Evolutionary conservation across 2,113 vertebrate species (phyloP).

Genomic region (Gulo gulo): DNA sequence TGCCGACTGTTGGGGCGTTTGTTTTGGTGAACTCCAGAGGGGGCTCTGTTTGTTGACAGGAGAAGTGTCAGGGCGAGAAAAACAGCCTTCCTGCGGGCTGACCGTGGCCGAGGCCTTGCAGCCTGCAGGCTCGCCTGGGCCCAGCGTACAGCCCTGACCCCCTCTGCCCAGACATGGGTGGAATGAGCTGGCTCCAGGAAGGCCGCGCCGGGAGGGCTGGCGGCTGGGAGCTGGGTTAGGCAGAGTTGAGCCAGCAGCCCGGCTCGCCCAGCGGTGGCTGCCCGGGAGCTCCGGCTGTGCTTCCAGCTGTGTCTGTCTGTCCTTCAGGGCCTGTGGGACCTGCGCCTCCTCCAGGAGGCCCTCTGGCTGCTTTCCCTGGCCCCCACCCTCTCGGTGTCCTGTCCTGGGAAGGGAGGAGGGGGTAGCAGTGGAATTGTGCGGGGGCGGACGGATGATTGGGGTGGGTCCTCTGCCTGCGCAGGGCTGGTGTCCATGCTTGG

Average conservation of each 20-base stretch:
- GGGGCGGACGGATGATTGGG: not conserved
- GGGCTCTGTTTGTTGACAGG: slow-evolving; percentile 10
- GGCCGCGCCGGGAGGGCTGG: fast-evolving
- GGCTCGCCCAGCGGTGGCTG: not conserved
- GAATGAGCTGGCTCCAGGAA: not conserved
- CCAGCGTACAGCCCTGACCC: not conserved
- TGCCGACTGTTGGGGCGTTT: not conserved
- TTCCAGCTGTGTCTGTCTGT: slow-evolving; percentile 38
- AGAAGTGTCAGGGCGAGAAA: not conserved
- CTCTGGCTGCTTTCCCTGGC: not conserved
- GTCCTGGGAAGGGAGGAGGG: not conserved
- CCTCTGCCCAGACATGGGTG: not conserved
- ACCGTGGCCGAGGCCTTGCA: not conserved
- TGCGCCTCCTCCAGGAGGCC: not conserved
- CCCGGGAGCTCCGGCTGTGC: not conserved
- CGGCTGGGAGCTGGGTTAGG: not conserved
- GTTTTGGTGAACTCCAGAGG: slow-evolving; percentile 52
- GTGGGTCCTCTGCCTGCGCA: fast-evolving
- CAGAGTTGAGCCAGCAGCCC: not conserved
- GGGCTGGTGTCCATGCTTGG: fast-evolving
- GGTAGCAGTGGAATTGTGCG: not conserved
- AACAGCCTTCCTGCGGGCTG: not conserved
- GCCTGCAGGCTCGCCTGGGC: not conserved
- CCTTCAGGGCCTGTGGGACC: not conserved
- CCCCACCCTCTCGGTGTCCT: not conserved